These are phyloP conservation scores for Chelonoidis abingdonii DNA, from an alignment of 2,113 vertebrate species.

Conservation along the genomic window DNA sequence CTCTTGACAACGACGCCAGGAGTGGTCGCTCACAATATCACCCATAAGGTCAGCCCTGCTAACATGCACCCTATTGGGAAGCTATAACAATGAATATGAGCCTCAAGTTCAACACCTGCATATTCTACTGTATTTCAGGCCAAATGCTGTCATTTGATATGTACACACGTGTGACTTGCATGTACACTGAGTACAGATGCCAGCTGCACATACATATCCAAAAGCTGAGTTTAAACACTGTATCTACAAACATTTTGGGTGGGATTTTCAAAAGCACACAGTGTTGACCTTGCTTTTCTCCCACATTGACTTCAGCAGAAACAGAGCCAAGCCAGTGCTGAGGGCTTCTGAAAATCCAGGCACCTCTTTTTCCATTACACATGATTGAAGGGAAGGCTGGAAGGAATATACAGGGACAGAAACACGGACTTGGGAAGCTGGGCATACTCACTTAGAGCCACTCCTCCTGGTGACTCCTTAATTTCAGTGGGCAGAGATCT, in stretches of 20 bases:
- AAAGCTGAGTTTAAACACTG: neutral
- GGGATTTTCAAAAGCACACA: neutral
- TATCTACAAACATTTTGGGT: neutral
- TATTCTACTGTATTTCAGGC: neutral
- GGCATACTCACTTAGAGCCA: neutral
- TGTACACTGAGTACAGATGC: neutral
- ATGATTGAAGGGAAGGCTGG: neutral
- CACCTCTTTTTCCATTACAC: neutral
- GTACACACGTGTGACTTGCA: neutral
- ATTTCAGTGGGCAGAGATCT: neutral
- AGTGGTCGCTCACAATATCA: too few relatives aligned
- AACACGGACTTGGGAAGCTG: neutral
- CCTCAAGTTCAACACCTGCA: neutral
- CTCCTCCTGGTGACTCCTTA: neutral
- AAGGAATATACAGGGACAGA: neutral
- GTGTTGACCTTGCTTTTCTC: neutral
- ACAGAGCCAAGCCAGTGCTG: neutral
- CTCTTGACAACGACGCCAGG: too few relatives aligned
- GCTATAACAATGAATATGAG: too few relatives aligned
- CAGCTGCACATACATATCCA: neutral
- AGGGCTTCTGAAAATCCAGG: neutral
- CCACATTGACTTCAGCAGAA: neutral
- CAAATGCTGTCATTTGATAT: neutral
- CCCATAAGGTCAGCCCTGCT: too few relatives aligned
- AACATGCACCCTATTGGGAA: too few relatives aligned